A percentile compares a stretch with the other conserved stretches of the same genome.
These are phyloP conservation scores for Notodonta ziczac DNA, from an alignment of 2,888 invertebrate species.

Conservation along the genomic window DNA sequence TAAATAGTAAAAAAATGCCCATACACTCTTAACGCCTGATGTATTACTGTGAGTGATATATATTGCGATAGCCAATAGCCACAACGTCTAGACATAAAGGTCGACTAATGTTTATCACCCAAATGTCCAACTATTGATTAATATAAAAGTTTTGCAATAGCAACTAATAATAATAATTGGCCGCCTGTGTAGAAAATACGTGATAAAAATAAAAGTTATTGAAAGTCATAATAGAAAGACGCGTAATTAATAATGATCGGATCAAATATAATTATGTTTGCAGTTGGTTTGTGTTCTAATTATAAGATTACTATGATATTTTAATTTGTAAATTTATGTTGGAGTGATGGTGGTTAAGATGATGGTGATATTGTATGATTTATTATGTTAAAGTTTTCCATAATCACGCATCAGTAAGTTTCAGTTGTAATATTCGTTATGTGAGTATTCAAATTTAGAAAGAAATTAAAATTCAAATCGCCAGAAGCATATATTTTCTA, in stretches of 20 bases:
- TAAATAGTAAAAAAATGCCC: conserved; percentile 1
- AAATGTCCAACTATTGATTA: conserved; percentile 4
- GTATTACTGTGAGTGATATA: neutral
- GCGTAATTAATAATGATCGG: neutral
- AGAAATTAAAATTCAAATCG: no score
- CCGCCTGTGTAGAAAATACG: neutral
- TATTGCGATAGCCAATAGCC: conserved; percentile 3
- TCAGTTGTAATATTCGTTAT: no score
- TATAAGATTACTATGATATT: no score
- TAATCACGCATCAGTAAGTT: no score
- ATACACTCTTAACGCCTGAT: neutral
- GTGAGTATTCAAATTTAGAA: no score
- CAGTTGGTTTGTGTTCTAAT: no score
- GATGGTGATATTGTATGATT: no score
- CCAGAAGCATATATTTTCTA: no score
- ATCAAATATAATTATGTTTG: conserved; percentile 8
- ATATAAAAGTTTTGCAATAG: conserved; percentile 1
- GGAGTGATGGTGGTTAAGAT: no score
- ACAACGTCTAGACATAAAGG: conserved; percentile 4
- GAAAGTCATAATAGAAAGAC: neutral
- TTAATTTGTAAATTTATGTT: no score
- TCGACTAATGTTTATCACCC: neutral
- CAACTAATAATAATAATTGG: neutral
- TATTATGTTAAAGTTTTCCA: no score
- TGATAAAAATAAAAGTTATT: conserved; percentile 2